These are phyloP conservation scores for Cephalopterus ornatus DNA, from an alignment of 2,113 vertebrate species.

Conservation along the genomic window DNA sequence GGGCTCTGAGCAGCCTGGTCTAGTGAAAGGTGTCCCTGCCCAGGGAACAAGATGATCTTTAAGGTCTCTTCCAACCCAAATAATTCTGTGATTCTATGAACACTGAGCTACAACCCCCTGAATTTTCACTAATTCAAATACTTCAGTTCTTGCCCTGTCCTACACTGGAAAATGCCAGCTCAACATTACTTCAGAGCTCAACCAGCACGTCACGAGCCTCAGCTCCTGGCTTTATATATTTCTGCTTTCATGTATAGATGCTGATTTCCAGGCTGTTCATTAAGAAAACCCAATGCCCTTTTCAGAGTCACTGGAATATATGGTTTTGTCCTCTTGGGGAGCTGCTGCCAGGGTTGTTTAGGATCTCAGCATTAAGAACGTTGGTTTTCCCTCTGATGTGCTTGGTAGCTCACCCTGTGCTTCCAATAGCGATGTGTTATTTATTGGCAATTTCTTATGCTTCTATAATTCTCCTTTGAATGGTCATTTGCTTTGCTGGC, in stretches of 20 bases:
- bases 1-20: not conserved
- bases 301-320: not conserved
- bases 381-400: not conserved
- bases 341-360: constrained; percentile 1
- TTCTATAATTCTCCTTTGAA: constrained; percentile 37
- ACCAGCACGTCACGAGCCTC: not conserved
- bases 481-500: constrained; percentile 27
- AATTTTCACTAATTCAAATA: not conserved
- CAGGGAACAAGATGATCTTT: not conserved
- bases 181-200: not conserved
- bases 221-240: not conserved
- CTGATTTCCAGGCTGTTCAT: not conserved
- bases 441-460: constrained; percentile 9
- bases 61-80: not conserved
- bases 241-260: not conserved
- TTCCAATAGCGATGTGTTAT: not conserved
- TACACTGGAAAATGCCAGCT: not conserved
- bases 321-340: not conserved
- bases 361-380: not conserved
- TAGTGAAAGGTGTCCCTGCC: not conserved
- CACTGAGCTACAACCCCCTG: not conserved
- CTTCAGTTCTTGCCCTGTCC: not conserved
- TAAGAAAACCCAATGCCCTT: not conserved
- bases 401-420: not conserved
- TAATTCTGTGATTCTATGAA: not conserved